These are phyloP conservation scores for Physocephala rufipes DNA, from an alignment of 2,888 invertebrate species.

Conservation along the genomic window DNA sequence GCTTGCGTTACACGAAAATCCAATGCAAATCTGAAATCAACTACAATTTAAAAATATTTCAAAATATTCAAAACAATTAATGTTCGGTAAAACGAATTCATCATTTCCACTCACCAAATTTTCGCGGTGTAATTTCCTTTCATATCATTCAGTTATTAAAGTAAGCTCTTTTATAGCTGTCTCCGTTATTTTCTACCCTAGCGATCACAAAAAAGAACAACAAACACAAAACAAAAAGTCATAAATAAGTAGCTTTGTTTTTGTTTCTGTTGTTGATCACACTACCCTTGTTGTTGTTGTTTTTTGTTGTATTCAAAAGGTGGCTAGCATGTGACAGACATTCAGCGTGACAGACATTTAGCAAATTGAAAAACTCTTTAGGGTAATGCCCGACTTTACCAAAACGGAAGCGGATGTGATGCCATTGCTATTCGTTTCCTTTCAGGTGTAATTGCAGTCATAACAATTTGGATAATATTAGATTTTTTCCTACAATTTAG, in stretches of 20 bases:
- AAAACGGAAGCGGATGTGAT: slow-evolving; percentile 53
- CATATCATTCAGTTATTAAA: slow-evolving; percentile 19
- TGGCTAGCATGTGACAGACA: too few relatives aligned
- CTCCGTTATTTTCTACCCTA: not conserved
- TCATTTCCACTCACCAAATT: not conserved
- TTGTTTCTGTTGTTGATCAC: not conserved
- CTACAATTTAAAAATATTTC: too few relatives aligned
- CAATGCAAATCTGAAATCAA: too few relatives aligned
- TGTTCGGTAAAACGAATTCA: too few relatives aligned
- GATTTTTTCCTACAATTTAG: not conserved
- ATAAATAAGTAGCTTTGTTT: not conserved
- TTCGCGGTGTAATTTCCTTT: slow-evolving; percentile 6
- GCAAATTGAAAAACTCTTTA: slow-evolving; percentile 1
- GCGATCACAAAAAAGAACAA: too few relatives aligned
- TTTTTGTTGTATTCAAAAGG: too few relatives aligned
- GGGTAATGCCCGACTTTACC: slow-evolving; percentile 12
- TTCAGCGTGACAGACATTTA: not conserved
- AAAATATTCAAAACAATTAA: too few relatives aligned
- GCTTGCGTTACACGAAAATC: too few relatives aligned
- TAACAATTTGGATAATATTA: slow-evolving; percentile 11
- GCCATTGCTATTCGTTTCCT: slow-evolving; percentile 40
- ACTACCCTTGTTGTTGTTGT: not conserved
- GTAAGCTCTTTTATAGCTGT: slow-evolving; percentile 15
- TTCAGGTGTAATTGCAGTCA: slow-evolving; percentile 19
- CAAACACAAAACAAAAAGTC: too few relatives aligned